Conservation (phyloP, 1,140 invertebrate genomes). For the Lanistes nyassanus region DNA sequence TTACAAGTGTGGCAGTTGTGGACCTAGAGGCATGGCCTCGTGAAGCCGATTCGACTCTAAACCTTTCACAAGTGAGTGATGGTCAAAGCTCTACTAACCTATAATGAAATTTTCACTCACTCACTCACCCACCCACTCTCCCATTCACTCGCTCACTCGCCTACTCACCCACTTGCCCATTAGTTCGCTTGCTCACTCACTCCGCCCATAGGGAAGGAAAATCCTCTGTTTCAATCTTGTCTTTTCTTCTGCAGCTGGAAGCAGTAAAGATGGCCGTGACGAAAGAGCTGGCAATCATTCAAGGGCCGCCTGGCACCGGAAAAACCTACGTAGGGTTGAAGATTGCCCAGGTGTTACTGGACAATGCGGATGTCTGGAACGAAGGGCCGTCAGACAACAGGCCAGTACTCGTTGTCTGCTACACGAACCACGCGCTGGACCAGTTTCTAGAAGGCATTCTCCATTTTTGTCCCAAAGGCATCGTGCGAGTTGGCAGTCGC, state of each 20-base stretch:
- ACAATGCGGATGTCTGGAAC: constrained; percentile 46
- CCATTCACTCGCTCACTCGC: too few relatives aligned
- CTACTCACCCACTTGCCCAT: too few relatives aligned
- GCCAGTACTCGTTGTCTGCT: constrained; percentile 83
- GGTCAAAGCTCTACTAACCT: too few relatives aligned
- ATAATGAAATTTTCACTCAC: too few relatives aligned
- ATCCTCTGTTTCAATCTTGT: neutral
- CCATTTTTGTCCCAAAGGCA: constrained; percentile 20
- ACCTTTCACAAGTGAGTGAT: neutral
- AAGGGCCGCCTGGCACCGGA: constrained; percentile 70
- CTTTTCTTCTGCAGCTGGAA: constrained; percentile 58
- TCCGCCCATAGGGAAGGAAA: neutral
- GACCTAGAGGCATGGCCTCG: constrained; percentile 46
- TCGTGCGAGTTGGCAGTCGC: constrained; percentile 78
- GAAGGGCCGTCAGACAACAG: neutral
- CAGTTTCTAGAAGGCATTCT: constrained; percentile 83
- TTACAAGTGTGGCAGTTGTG: neutral
- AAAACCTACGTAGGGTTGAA: constrained; percentile 64
- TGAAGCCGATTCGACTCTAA: constrained; percentile 26
- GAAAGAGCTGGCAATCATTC: constrained; percentile 75
- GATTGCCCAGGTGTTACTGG: constrained; percentile 60
- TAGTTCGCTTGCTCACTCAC: too few relatives aligned
- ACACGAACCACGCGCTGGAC: constrained; percentile 89
- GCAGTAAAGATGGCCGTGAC: constrained; percentile 67
- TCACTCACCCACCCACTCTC: too few relatives aligned